These are phyloP conservation scores for Seladonia tumulorum DNA, from an alignment of 2,888 invertebrate species.

Conservation along the genomic window DNA sequence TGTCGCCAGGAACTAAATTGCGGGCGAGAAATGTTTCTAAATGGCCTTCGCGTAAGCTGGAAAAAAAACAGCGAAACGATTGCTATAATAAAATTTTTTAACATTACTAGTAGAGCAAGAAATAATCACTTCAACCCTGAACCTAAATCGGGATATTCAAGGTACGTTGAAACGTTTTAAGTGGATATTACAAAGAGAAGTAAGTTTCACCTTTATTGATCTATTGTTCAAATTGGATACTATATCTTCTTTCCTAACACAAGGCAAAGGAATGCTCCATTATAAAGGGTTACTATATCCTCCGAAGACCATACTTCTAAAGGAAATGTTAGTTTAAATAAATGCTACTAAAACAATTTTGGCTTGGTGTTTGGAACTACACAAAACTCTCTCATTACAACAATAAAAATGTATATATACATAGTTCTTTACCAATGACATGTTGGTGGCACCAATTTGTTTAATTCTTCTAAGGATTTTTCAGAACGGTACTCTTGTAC, in stretches of 20 bases:
- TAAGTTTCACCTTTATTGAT: constrained; percentile 57
- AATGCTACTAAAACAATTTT: constrained; percentile 31
- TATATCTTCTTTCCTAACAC: constrained; percentile 63
- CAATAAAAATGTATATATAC: constrained; percentile 27
- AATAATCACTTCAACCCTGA: constrained; percentile 21
- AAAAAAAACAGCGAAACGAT: constrained; percentile 77
- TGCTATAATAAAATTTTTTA: background rate
- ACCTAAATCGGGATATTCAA: constrained; percentile 20
- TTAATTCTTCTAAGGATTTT: constrained; percentile 98
- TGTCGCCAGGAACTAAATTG: constrained; percentile 98
- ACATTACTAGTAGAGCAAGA: background rate
- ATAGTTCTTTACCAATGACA: constrained; percentile 91
- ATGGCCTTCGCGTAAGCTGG: constrained; percentile 93
- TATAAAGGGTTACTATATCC: constrained; percentile 57
- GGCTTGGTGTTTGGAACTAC: constrained; percentile 12
- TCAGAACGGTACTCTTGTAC: constrained; percentile 99
- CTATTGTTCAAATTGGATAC: constrained; percentile 57
- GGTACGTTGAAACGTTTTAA: constrained; percentile 1
- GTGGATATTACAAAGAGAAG: constrained; percentile 38
- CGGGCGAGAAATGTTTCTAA: constrained; percentile 96
- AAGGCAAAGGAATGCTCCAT: constrained; percentile 57
- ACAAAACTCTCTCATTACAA: background rate
- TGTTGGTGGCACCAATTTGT: constrained; percentile 98
- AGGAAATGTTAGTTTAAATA: constrained; percentile 55
- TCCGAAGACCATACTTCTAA: constrained; percentile 60